Conservation (phyloP, 2,888 invertebrate genomes). For the Zygogramma bicolorata region DNA sequence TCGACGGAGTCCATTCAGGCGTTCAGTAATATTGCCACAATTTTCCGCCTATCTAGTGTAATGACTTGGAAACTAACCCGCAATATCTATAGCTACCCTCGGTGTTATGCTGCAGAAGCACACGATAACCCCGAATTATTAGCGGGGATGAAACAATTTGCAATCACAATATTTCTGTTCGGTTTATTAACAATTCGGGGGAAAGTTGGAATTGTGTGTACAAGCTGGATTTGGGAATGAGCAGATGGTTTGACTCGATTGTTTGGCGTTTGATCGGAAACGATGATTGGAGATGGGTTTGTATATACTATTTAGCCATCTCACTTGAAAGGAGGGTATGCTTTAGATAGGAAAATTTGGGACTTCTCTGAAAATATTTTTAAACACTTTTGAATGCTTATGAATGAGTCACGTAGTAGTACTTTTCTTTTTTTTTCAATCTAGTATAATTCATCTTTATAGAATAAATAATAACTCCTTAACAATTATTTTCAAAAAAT, state of each 20-base stretch:
- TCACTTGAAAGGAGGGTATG: no score
- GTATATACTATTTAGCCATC: no score
- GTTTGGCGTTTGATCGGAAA: background rate
- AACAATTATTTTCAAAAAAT: no score
- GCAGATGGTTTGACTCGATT: slow-evolving; percentile 14
- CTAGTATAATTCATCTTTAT: no score
- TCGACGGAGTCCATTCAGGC: background rate
- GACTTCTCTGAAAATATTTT: no score
- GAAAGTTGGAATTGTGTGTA: slow-evolving; percentile 17
- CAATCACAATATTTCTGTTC: slow-evolving; percentile 51
- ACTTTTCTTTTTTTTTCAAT: no score
- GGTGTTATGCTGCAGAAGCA: slow-evolving; percentile 8
- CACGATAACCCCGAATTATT: slow-evolving; percentile 43
- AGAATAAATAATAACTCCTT: no score
- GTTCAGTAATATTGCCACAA: slow-evolving; percentile 41
- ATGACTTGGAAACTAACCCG: slow-evolving; percentile 47
- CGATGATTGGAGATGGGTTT: no score
- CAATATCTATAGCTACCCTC: slow-evolving; percentile 41
- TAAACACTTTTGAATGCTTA: no score
- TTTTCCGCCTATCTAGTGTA: slow-evolving; percentile 47
- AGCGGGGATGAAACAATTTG: slow-evolving; percentile 50
- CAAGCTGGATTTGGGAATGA: slow-evolving; percentile 17
- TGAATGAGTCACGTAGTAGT: no score
- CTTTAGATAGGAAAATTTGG: no score
- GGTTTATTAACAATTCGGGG: slow-evolving; percentile 36